phyloP scores from a whole-genome alignment of 2,113 vertebrate species.

The Rhinopomastus cyanomelas region DNA sequence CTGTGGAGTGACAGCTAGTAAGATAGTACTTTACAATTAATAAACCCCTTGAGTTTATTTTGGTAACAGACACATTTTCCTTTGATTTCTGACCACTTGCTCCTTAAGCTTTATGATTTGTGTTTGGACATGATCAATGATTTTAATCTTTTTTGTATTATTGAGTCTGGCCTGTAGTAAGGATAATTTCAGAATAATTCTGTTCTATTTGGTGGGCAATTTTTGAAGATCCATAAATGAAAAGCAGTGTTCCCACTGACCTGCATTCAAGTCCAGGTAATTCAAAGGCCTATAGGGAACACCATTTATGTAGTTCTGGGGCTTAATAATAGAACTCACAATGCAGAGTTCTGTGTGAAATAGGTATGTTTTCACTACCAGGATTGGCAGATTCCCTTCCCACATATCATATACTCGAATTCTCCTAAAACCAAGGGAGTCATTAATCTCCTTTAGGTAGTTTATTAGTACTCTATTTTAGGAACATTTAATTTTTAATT shows the following conservation, averaged over 20 bases:
- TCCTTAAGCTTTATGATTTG: neutral
- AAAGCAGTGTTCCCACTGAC: neutral
- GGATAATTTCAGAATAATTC: neutral
- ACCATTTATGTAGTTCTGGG: neutral
- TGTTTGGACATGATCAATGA: neutral
- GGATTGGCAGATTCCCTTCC: neutral
- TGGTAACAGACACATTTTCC: neutral
- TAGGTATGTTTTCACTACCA: neutral
- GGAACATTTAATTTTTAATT: neutral
- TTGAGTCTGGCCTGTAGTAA: neutral
- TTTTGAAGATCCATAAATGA: neutral
- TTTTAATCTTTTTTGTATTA: neutral
- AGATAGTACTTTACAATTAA: neutral
- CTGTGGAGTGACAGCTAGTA: neutral
- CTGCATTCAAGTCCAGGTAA: neutral
- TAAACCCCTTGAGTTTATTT: neutral
- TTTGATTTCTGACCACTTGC: neutral
- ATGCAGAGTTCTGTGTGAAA: neutral
- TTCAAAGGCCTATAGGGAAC: neutral
- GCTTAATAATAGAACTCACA: neutral
- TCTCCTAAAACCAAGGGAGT: neutral
- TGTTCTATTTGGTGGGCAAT: rapidly evolving
- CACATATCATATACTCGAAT: neutral
- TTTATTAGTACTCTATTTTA: neutral
- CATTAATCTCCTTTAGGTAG: neutral